These are phyloP conservation scores for Cotesia typhae DNA, from an alignment of 1,140 invertebrate genomes.

Conservation along the genomic window DNA sequence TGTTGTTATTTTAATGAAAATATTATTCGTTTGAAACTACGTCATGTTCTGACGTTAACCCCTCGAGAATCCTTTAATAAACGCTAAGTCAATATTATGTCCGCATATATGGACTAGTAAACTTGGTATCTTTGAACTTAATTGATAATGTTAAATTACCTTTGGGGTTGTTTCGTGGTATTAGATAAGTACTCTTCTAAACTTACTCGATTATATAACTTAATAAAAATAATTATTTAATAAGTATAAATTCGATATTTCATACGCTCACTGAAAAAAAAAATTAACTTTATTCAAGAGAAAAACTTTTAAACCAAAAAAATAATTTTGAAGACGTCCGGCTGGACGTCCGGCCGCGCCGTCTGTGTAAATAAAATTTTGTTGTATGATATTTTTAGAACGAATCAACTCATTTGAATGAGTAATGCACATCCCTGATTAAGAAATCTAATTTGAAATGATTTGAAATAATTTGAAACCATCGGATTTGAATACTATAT, in stretches of 20 bases:
- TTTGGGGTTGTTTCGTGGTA: constrained; percentile 21
- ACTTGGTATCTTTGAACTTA: constrained; percentile 64
- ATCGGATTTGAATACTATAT: too few relatives aligned
- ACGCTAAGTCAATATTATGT: constrained; percentile 66
- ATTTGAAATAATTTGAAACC: too few relatives aligned
- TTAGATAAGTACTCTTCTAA: constrained; percentile 20
- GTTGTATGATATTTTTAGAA: too few relatives aligned
- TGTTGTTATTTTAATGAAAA: constrained; percentile 65
- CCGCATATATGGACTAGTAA: constrained; percentile 62
- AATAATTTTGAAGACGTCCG: too few relatives aligned
- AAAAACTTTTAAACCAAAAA: too few relatives aligned
- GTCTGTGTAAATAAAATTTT: too few relatives aligned
- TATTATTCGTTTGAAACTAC: constrained; percentile 58
- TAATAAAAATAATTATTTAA: constrained; percentile 7
- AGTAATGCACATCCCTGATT: too few relatives aligned
- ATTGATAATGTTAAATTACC: constrained; percentile 65
- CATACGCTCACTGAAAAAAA: too few relatives aligned
- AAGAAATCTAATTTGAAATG: too few relatives aligned
- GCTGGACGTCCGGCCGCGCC: too few relatives aligned
- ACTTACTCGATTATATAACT: not conserved
- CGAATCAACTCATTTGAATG: too few relatives aligned
- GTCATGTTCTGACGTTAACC: constrained; percentile 36
- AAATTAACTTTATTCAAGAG: too few relatives aligned
- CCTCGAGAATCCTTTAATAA: constrained; percentile 57
- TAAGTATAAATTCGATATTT: not conserved